Percentiles rank a stretch among this genome's conserved stretches.
phyloP scores from a whole-genome alignment of 2,113 vertebrate species.

The Phalacrocorax aristotelis region DNA sequence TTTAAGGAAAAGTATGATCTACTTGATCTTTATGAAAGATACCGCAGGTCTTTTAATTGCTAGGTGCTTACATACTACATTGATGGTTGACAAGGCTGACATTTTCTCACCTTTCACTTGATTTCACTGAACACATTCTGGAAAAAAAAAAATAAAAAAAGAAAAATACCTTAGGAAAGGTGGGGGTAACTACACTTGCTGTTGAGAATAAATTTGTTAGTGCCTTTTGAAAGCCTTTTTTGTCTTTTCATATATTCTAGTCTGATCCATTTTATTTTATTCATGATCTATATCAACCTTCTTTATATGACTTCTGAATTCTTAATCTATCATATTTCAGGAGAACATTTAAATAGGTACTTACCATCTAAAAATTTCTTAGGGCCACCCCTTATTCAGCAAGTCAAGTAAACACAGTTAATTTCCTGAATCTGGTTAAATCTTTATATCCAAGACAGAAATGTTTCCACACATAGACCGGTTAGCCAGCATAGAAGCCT shows the following conservation, averaged over 20 bases:
- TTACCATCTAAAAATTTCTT: background rate
- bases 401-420: background rate
- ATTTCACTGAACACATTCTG: background rate
- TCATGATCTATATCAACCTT: background rate
- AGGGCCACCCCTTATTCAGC: background rate
- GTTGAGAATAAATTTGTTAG: background rate
- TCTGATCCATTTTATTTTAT: background rate
- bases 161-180: background rate
- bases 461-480: background rate
- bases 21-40: slow-evolving; percentile 51
- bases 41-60: slow-evolving; percentile 36
- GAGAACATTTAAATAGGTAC: background rate
- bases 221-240: background rate
- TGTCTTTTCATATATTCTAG: background rate
- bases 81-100: slow-evolving; percentile 14
- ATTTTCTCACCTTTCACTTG: slow-evolving; percentile 26
- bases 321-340: background rate
- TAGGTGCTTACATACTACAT: background rate
- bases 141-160: background rate
- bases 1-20: slow-evolving; percentile 50
- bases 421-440: background rate
- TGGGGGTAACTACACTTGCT: background rate
- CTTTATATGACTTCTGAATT: background rate
- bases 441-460: background rate
- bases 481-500: background rate